These are phyloP conservation scores for Oxyura jamaicensis DNA, from an alignment of 2,113 vertebrate species.

Conservation along the genomic window DNA sequence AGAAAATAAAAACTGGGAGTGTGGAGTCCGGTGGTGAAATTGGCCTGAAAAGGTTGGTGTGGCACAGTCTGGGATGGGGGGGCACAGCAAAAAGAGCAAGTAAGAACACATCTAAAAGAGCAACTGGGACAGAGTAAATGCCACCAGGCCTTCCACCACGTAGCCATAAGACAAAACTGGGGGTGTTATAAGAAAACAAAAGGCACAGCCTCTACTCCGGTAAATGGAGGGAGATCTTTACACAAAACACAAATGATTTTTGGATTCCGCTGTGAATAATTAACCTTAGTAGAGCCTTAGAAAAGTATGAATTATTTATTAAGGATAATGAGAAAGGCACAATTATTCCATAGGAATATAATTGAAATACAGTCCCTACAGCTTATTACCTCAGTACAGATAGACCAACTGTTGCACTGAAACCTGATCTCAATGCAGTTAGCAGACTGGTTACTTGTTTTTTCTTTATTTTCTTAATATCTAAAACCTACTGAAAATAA, in stretches of 20 bases:
- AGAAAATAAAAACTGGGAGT: not conserved
- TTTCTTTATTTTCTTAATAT: not conserved
- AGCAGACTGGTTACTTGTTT: no score
- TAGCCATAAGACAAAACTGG: no score
- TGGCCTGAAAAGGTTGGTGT: not conserved
- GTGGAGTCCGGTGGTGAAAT: not conserved
- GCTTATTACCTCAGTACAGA: not conserved
- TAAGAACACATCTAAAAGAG: not conserved
- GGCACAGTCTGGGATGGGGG: not conserved
- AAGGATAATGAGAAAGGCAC: not conserved
- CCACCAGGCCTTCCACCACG: no score
- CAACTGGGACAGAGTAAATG: not conserved
- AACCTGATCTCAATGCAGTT: not conserved
- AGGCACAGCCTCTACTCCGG: rapidly evolving
- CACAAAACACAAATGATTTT: not conserved
- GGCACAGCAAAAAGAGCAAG: not conserved
- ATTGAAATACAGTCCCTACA: not conserved
- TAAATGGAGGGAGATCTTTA: not conserved
- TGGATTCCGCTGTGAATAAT: not conserved
- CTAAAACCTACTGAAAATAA: not conserved
- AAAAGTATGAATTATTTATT: not conserved
- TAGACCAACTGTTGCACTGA: not conserved
- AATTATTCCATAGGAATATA: not conserved
- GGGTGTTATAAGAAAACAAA: not conserved
- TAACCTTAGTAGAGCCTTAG: not conserved